A percentile compares a stretch with the other conserved stretches of the same genome.
Conservation (phyloP, 1,140 invertebrate species). For the Homarus americanus region DNA sequence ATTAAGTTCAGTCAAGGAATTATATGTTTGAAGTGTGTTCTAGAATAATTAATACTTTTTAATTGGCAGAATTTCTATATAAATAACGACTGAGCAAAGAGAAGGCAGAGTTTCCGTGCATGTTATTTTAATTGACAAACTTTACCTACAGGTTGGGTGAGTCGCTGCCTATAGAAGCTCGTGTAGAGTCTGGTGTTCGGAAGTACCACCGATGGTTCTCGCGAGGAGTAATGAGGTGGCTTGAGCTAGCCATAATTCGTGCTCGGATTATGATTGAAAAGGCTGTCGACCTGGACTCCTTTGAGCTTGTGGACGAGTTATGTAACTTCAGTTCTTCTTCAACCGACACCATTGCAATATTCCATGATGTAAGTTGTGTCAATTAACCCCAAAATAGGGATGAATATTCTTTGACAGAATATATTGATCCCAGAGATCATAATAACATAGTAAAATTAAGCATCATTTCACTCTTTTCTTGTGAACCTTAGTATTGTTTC, state of each 20-base stretch:
- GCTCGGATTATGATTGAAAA: conserved; percentile 62
- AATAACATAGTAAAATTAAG: no score
- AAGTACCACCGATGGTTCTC: conserved; percentile 68
- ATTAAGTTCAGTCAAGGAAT: no score
- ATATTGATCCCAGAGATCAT: no score
- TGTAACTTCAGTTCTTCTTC: conserved; percentile 73
- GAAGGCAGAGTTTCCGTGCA: no score
- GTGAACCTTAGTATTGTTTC: no score
- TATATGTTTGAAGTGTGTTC: no score
- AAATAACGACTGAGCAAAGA: no score
- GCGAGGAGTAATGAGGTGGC: conserved; percentile 56
- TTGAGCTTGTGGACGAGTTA: conserved; percentile 56
- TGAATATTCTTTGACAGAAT: no score
- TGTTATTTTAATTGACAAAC: background rate
- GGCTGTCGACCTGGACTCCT: conserved; percentile 66
- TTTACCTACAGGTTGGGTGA: conserved; percentile 40
- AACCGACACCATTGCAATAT: conserved; percentile 62
- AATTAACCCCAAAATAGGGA: no score
- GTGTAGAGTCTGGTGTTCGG: conserved; percentile 31
- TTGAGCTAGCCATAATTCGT: conserved; percentile 35
- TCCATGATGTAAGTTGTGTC: conserved; percentile 52
- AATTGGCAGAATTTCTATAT: no score
- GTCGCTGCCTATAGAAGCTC: conserved; percentile 19
- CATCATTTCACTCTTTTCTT: no score
- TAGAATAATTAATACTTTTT: no score